A percentile compares a stretch with the other conserved stretches of the same genome.
These are phyloP conservation scores for Enteromius radiatus DNA, from an alignment of 2,797 vertebrate genomes.

Conservation along the genomic window DNA sequence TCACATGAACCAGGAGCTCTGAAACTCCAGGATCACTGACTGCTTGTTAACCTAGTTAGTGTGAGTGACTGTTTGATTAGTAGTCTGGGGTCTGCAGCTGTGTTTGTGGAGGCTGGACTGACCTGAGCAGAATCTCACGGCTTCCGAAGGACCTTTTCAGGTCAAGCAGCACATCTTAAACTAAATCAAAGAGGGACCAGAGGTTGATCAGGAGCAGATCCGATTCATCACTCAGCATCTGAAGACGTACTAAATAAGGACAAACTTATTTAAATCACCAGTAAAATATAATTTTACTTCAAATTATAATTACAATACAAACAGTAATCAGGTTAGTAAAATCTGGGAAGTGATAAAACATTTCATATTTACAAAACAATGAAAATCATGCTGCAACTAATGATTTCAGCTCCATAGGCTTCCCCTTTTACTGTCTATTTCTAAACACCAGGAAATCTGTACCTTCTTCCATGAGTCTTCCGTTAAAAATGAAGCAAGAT, in stretches of 20 bases:
- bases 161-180: background rate
- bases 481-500: background rate
- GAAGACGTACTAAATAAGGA: background rate
- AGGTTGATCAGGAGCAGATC: background rate
- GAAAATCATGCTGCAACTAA: background rate
- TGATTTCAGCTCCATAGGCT: background rate
- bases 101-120: background rate
- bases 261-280: background rate
- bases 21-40: background rate
- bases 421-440: background rate
- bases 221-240: background rate
- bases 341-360: too few relatives aligned
- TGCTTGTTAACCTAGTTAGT: background rate
- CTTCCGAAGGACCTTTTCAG: background rate
- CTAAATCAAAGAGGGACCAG: background rate
- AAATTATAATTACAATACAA: background rate
- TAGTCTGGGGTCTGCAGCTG: background rate
- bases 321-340: background rate
- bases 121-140: background rate
- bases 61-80: background rate
- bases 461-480: background rate
- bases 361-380: background rate
- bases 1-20: background rate
- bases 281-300: background rate
- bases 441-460: background rate